Evolutionary conservation across 2,888 invertebrate genomes (phyloP).

Genomic region (Thalpophila matura): DNA sequence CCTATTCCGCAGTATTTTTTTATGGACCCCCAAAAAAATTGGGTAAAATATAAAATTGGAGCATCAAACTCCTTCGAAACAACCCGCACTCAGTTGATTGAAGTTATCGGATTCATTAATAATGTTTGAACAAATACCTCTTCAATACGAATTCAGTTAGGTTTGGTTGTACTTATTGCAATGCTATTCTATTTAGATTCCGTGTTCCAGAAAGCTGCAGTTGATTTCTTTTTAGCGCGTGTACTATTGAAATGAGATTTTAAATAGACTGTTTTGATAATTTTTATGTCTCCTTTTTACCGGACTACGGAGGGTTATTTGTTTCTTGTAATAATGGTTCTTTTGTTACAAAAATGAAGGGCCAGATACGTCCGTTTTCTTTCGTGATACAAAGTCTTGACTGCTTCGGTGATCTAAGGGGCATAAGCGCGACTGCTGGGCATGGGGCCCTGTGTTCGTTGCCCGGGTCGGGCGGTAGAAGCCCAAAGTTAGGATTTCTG

Average conservation of each 20-base stretch:
- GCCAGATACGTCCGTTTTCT: too few species aligned
- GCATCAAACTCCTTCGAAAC: constrained; percentile 1
- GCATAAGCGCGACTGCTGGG: too few species aligned
- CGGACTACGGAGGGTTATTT: too few species aligned
- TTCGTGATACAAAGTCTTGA: too few species aligned
- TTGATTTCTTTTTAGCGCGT: background rate
- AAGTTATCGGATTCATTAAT: constrained; percentile 21
- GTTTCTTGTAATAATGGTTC: too few species aligned
- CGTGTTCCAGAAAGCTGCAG: background rate
- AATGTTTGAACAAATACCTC: constrained; percentile 18
- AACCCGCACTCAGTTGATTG: background rate
- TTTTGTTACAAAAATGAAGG: too few species aligned
- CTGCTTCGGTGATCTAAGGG: too few species aligned
- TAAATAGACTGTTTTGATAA: too few species aligned
- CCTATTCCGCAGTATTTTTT: constrained; percentile 4
- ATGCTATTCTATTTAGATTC: constrained; percentile 1
- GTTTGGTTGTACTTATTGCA: background rate
- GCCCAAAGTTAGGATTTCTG: too few species aligned
- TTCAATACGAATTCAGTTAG: background rate
- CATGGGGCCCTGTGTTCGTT: too few species aligned
- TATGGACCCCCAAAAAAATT: constrained; percentile 4
- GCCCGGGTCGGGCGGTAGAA: too few species aligned
- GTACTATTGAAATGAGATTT: background rate
- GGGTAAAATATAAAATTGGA: constrained; percentile 7
- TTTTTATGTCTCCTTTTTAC: too few species aligned